phyloP scores from a whole-genome alignment of 2,113 vertebrate genomes.

The Panthera tigris region DNA sequence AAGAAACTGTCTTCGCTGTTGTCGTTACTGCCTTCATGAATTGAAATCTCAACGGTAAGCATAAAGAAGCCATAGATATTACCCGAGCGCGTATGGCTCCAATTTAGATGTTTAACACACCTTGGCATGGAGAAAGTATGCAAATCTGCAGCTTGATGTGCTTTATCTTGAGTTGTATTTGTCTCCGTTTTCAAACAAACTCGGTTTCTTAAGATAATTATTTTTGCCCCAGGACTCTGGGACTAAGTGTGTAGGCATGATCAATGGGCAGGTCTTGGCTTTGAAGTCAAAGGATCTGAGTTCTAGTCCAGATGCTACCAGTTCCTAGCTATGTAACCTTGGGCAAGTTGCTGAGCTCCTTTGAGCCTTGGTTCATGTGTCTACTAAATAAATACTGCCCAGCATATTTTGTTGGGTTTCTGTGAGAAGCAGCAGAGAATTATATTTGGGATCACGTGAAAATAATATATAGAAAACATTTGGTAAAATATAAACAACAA shows the following conservation, averaged over 20 bases:
- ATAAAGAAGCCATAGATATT: constrained; percentile 56
- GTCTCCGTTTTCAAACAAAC: constrained; percentile 39
- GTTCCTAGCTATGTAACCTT: not conserved
- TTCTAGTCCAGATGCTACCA: not conserved
- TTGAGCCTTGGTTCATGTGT: not conserved
- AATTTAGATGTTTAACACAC: constrained; percentile 29
- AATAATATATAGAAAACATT: not conserved
- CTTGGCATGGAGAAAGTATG: constrained; percentile 56
- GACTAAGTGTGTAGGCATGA: not conserved
- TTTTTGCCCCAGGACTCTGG: not conserved
- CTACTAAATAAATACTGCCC: not conserved
- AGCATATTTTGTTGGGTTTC: not conserved
- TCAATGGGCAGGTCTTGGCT: not conserved
- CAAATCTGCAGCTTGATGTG: not conserved
- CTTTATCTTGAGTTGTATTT: not conserved
- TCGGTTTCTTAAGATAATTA: not conserved
- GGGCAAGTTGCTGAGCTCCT: not conserved
- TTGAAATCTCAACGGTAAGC: constrained; percentile 73
- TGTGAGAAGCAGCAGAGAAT: not conserved
- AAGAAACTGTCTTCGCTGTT: constrained; percentile 83
- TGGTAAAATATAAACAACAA: not conserved
- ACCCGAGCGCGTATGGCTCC: not conserved
- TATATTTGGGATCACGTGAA: not conserved
- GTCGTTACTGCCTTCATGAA: constrained; percentile 69
- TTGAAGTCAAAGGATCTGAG: not conserved